phyloP scores from a whole-genome alignment of 2,888 invertebrate genomes.

The Kryphioiulus occultus region DNA sequence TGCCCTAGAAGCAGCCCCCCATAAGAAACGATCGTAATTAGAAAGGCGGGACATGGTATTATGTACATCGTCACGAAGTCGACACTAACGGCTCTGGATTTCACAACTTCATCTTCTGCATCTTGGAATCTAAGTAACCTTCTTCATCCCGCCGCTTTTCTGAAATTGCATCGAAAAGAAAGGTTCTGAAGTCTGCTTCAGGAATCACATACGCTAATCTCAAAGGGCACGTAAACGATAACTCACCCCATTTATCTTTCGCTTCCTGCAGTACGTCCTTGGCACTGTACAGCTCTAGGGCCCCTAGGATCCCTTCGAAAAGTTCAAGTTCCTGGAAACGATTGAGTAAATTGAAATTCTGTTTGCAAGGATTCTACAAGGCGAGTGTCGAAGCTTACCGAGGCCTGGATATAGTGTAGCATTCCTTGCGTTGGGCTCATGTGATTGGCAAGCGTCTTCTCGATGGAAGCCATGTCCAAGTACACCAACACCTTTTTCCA shows the following conservation, averaged over 20 bases:
- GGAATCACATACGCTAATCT: no score
- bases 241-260: background rate
- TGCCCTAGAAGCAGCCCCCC: background rate
- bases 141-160: background rate
- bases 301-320: background rate
- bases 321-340: background rate
- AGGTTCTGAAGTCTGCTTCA: background rate
- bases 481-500: slow-evolving; percentile 1
- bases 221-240: background rate
- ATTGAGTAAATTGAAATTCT: background rate
- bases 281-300: background rate
- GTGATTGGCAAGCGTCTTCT: background rate
- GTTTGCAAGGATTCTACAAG: background rate
- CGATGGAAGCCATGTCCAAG: background rate
- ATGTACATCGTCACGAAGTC: background rate
- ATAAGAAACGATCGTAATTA: background rate
- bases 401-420: background rate
- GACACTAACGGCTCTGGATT: background rate
- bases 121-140: background rate
- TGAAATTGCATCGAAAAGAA: background rate
- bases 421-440: background rate
- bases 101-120: background rate
- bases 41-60: background rate
- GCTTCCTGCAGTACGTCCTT: slow-evolving; percentile 16
- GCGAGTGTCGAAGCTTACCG: background rate